phyloP scores from a whole-genome alignment of 2,113 vertebrate genomes.

The Anhinga rufa region DNA sequence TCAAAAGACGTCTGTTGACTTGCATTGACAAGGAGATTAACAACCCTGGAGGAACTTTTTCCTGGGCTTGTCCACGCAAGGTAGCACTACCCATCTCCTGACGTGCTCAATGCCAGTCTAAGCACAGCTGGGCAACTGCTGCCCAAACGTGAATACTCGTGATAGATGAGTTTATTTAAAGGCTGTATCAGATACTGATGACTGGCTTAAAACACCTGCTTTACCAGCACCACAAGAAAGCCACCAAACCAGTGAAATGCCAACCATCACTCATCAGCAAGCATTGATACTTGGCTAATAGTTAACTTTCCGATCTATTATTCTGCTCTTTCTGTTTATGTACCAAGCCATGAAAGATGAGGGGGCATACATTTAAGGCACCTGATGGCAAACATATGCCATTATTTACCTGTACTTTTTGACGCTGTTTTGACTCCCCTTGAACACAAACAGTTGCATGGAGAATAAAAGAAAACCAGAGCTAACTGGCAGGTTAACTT shows the following conservation, averaged over 20 bases:
- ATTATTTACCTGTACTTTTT: not conserved
- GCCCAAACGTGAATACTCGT: not conserved
- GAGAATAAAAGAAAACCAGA: not conserved
- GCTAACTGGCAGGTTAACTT: not conserved
- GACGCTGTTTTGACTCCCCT: not conserved
- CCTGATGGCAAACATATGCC: not conserved
- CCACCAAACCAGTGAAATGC: not conserved
- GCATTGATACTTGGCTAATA: not conserved
- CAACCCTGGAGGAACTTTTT: not conserved
- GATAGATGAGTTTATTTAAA: conserved; percentile 46
- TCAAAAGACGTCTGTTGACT: not conserved
- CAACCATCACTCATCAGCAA: not conserved
- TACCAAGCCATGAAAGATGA: not conserved
- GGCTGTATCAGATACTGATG: not conserved
- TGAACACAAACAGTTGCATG: not conserved
- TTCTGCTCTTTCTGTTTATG: not conserved
- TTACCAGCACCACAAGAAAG: not conserved
- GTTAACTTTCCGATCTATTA: not conserved
- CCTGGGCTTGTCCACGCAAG: not conserved
- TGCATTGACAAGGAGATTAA: not conserved
- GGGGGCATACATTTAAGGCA: not conserved
- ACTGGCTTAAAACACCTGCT: conserved; percentile 16
- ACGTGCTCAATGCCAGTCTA: not conserved
- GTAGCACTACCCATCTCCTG: not conserved
- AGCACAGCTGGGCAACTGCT: not conserved